Evolutionary conservation across 2,797 vertebrate genomes (phyloP).

Genomic region (Naso thynnoides): DNA sequence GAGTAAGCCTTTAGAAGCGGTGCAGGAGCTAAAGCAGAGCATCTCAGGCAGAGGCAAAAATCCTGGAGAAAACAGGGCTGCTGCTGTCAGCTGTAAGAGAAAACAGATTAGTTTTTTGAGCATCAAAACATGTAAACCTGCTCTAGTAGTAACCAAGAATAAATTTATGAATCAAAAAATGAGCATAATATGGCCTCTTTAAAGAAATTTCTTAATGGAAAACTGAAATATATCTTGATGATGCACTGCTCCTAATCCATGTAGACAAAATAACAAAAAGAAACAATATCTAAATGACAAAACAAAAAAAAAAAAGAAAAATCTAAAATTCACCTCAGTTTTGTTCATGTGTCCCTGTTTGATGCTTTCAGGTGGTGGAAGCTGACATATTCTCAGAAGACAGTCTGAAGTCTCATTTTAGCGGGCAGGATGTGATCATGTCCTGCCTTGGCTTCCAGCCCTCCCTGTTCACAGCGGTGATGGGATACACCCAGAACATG

Average conservation of each 20-base stretch:
- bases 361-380: slow-evolving; percentile 82
- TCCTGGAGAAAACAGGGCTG: no score
- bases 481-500: slow-evolving; percentile 85
- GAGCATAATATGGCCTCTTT: no score
- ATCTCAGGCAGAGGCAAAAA: no score
- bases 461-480: slow-evolving; percentile 78
- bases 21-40: no score
- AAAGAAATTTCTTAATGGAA: no score
- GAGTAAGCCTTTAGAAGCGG: no score
- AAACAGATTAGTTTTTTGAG: no score
- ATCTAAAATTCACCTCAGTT: not conserved
- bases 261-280: not conserved
- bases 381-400: slow-evolving; percentile 84
- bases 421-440: slow-evolving; percentile 85
- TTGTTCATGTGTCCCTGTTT: slow-evolving; percentile 3
- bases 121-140: no score
- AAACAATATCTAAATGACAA: no score
- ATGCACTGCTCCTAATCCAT: not conserved
- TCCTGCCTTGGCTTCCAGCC: slow-evolving; percentile 87
- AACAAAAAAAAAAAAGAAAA: not conserved
- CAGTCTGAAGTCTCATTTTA: slow-evolving; percentile 82
- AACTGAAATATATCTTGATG: not conserved
- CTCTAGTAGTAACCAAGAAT: no score
- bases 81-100: no score
- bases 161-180: no score